Percentiles rank a stretch among this genome's conserved stretches.
Conservation (phyloP, 1,140 invertebrate genomes). For the Drosophila aff. region DNA sequence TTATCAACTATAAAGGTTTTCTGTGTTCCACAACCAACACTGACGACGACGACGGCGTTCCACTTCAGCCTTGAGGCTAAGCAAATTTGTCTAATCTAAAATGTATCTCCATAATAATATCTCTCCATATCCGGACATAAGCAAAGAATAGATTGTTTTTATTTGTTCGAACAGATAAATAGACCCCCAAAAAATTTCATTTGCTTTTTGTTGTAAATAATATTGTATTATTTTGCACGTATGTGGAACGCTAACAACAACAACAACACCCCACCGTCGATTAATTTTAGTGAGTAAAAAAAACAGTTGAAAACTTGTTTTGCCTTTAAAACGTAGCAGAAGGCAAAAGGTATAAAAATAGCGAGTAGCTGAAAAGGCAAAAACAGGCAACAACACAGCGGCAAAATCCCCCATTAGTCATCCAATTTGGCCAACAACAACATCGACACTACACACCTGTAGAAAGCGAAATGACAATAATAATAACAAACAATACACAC, state of each 20-base stretch:
- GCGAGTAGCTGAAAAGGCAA: slow-evolving; percentile 22
- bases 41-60: neutral
- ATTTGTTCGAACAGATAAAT: slow-evolving; percentile 23
- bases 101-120: slow-evolving; percentile 23
- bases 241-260: slow-evolving; percentile 36
- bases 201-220: slow-evolving; percentile 3
- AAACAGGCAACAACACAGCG: slow-evolving; percentile 12
- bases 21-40: slow-evolving; percentile 3
- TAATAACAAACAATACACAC: slow-evolving; percentile 21
- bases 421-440: slow-evolving; percentile 48
- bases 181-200: slow-evolving; percentile 23
- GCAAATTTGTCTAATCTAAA: slow-evolving; percentile 43
- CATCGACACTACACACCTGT: slow-evolving; percentile 57
- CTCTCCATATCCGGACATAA: slow-evolving; percentile 36
- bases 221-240: slow-evolving; percentile 18
- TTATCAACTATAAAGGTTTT: slow-evolving; percentile 9
- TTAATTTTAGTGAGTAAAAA: slow-evolving; percentile 44
- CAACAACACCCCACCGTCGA: slow-evolving; percentile 22
- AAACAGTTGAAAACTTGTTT: slow-evolving; percentile 72
- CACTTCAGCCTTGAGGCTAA: slow-evolving; percentile 21
- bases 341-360: slow-evolving; percentile 43
- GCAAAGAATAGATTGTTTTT: slow-evolving; percentile 17
- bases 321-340: slow-evolving; percentile 46
- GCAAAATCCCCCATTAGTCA: slow-evolving; percentile 66
- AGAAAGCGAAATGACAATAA: slow-evolving; percentile 63